Conservation (phyloP, 2,113 vertebrate genomes). For the Etheostoma cragini region DNA sequence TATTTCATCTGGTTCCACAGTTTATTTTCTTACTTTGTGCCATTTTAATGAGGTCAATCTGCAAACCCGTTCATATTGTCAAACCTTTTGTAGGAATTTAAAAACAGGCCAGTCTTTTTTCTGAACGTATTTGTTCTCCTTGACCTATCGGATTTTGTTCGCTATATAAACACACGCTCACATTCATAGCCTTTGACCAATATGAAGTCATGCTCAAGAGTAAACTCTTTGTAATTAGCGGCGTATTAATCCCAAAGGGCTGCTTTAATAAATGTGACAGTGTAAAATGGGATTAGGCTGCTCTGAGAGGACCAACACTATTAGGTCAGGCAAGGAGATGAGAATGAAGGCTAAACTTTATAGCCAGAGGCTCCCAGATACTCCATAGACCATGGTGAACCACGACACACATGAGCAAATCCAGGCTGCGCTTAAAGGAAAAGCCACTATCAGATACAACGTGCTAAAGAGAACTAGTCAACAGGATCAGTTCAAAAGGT, state of each 20-base stretch:
- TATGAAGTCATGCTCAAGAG: slow-evolving; percentile 47
- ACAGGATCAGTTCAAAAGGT: background rate
- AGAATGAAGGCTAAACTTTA: slow-evolving; percentile 36
- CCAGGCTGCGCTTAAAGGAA: slow-evolving; percentile 20
- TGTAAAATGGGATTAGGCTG: slow-evolving; percentile 54
- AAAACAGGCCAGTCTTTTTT: slow-evolving; percentile 10
- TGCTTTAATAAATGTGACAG: slow-evolving; percentile 66
- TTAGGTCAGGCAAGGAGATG: slow-evolving; percentile 16
- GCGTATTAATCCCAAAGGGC: slow-evolving; percentile 47
- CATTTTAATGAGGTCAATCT: slow-evolving; percentile 4
- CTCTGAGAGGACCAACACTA: slow-evolving; percentile 27
- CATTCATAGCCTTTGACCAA: slow-evolving; percentile 45
- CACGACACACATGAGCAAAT: slow-evolving; percentile 35
- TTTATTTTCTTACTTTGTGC: slow-evolving; percentile 28
- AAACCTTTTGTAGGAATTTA: slow-evolving; percentile 45
- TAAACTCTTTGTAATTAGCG: slow-evolving; percentile 60
- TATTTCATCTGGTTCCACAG: slow-evolving; percentile 3
- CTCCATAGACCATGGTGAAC: slow-evolving; percentile 29
- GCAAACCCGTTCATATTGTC: slow-evolving; percentile 15
- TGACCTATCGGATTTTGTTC: slow-evolving; percentile 62
- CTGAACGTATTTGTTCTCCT: slow-evolving; percentile 69
- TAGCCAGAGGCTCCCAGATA: slow-evolving; percentile 46
- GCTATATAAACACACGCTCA: slow-evolving; percentile 34
- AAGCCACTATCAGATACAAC: slow-evolving; percentile 4
- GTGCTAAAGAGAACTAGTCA: background rate